Evolutionary conservation across 2,888 invertebrate species (phyloP), one percentile per base, ranked within the genome.

Genomic region (Myopa testacea): DNA sequence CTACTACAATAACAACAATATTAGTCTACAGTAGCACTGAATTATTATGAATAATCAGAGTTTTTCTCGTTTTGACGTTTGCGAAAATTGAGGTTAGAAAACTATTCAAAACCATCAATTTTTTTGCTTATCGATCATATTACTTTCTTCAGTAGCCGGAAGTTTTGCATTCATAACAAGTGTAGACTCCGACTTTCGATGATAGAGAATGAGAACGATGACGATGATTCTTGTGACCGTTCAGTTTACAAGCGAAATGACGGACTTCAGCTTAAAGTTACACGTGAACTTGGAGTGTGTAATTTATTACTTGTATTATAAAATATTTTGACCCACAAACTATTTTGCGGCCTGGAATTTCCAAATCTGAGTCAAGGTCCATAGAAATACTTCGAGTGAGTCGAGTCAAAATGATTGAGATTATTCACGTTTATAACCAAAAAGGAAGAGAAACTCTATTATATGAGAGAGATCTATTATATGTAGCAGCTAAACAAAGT

Each of bases 1-100:
- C 19, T 50, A n/a, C 52, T 50, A n/a, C 52, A 58, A 34, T 12
- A 60, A 60, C 58, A 71, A 71, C 55, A 71, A 1, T n/a, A 34
- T n/a, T 16, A 60, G 3, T 45, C 14, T 19, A 14, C 10, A 12
- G 40, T n/a, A 26, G 52, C 37, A 37, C 16, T 14, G 52, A 55
- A 10, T 26, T 50, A 69, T 26, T 7, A 10, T 34, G 63, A 50
- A 10, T 45, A 69, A 50, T 58, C 52, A 37, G 10, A 34, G 37
- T 55, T 70, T 70, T 70, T 26, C 26, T 1, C 26, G 26, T 26
- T 26, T 26, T 26, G 26, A 26, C 26, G 26, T 26, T 26, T 26
- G 26, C 26, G 2, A 26, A 26, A 26, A 26, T 26, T 26, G 26
- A 26, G 38, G 67, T 67, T 67, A n/a, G 16, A 55, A 55, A 55